Conservation (phyloP, 2,113 vertebrate species). For the Hemiscyllium ocellatum region DNA sequence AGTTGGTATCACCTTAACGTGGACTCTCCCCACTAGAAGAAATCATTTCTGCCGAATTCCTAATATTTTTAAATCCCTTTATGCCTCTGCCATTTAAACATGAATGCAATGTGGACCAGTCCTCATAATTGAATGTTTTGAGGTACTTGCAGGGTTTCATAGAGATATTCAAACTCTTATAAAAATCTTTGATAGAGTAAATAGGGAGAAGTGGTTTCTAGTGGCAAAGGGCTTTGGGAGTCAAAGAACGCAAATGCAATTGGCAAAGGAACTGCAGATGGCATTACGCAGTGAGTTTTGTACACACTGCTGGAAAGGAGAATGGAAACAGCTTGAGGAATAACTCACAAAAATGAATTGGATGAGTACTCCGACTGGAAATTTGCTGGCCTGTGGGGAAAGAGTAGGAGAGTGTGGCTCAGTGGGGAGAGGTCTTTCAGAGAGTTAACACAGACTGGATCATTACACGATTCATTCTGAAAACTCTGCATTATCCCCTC, state of each 20-base stretch:
- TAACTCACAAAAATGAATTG: neutral
- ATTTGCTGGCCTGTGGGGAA: neutral
- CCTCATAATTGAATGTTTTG: neutral
- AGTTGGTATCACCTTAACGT: neutral
- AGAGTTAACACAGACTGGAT: neutral
- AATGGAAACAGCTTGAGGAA: neutral
- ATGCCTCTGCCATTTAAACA: neutral
- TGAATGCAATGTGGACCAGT: neutral
- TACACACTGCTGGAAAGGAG: neutral
- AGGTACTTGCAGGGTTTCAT: neutral
- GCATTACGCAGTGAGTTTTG: neutral
- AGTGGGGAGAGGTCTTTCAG: neutral
- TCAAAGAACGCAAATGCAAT: neutral
- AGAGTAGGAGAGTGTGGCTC: neutral
- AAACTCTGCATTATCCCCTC: neutral
- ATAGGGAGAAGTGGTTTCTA: neutral
- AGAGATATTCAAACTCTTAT: neutral
- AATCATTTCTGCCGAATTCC: neutral
- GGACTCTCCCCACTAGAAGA: neutral
- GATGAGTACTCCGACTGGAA: too few species aligned
- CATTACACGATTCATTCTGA: neutral
- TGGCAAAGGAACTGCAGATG: neutral
- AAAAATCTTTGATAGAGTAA: neutral
- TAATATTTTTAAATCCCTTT: neutral
- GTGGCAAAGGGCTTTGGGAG: neutral